phyloP scores from a whole-genome alignment of 2,888 invertebrate genomes.

The Palloptera scutellata region DNA sequence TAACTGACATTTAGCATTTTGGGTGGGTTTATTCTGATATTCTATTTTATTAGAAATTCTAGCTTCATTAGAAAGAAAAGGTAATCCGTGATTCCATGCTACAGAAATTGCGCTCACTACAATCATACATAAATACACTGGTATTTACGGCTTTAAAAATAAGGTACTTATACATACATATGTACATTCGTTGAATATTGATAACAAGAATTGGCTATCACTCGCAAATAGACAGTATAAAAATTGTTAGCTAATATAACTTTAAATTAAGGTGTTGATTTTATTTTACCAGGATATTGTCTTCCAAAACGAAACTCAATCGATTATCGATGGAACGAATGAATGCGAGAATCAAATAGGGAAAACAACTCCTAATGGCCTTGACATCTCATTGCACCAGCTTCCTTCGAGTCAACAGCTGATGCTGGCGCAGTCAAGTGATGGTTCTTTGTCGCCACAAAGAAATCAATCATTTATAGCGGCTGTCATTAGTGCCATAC shows the following conservation, averaged over 20 bases:
- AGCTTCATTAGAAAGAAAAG: neutral
- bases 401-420: slow-evolving; percentile 39
- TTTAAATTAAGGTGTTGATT: too few species aligned
- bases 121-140: too few species aligned
- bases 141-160: too few species aligned
- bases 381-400: slow-evolving; percentile 42
- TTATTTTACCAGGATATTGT: slow-evolving; percentile 64
- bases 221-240: too few species aligned
- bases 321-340: slow-evolving; percentile 71
- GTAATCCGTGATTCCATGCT: neutral
- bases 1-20: slow-evolving; percentile 7
- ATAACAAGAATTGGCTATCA: too few species aligned
- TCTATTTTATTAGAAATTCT: neutral
- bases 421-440: slow-evolving; percentile 51
- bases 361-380: slow-evolving; percentile 40
- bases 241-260: too few species aligned
- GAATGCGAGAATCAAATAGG: slow-evolving; percentile 36
- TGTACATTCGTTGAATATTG: too few species aligned
- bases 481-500: slow-evolving; percentile 76
- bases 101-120: neutral
- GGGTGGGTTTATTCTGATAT: slow-evolving; percentile 10
- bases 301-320: slow-evolving; percentile 81
- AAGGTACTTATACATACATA: too few species aligned
- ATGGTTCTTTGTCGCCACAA: slow-evolving; percentile 69
- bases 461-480: slow-evolving; percentile 74